Percentiles rank a stretch among this genome's conserved stretches.
Conservation (phyloP, 2,888 invertebrate species). For the Drosophila demipolita region DNA sequence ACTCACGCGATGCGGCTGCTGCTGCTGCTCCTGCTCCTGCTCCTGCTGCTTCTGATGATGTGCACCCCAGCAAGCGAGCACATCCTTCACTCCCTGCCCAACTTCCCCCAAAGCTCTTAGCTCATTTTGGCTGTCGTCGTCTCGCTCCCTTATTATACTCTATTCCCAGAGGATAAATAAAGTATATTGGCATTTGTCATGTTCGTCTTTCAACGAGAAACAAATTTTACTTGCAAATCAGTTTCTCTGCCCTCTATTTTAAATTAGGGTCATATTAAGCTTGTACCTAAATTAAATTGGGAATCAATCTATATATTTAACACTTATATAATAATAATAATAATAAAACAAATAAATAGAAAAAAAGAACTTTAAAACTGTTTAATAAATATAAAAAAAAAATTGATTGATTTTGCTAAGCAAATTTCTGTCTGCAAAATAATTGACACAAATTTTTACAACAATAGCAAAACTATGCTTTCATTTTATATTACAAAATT, state of each 20-base stretch:
- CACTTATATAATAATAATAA: too few species aligned
- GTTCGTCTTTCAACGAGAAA: neutral
- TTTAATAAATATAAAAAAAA: neutral
- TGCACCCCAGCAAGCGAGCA: constrained; percentile 6
- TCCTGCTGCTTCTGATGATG: constrained; percentile 20
- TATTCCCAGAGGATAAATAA: neutral
- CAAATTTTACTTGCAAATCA: constrained; percentile 11
- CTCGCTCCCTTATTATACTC: constrained; percentile 39
- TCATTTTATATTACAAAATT: neutral
- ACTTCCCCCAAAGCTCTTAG: neutral
- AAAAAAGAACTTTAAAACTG: neutral
- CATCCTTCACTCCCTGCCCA: neutral
- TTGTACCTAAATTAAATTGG: neutral
- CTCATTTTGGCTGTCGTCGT: constrained; percentile 37
- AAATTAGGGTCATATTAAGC: neutral
- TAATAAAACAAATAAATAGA: neutral
- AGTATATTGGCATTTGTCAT: constrained; percentile 8
- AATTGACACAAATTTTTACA: neutral
- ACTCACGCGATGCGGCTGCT: constrained; percentile 41
- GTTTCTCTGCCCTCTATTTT: neutral
- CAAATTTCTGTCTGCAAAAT: neutral
- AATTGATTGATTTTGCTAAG: neutral
- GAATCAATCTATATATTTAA: neutral
- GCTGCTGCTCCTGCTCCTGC: constrained; percentile 10
- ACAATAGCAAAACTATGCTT: too few species aligned